phyloP scores from a whole-genome alignment of 2,888 invertebrate species.

The Nemoura dubitans region DNA sequence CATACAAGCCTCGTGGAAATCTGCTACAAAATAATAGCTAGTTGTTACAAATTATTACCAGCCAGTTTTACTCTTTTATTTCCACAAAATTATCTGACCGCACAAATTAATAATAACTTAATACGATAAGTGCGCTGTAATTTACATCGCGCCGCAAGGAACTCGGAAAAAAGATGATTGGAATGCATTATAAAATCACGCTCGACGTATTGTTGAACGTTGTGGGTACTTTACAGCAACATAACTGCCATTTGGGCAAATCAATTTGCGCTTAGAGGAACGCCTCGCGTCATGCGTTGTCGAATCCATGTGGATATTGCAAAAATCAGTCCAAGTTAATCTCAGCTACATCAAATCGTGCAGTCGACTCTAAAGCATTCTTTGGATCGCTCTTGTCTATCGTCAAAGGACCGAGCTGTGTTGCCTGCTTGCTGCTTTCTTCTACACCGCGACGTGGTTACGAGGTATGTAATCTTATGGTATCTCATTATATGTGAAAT shows the following conservation, averaged over 20 bases:
- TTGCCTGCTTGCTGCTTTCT: neutral
- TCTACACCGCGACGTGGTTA: neutral
- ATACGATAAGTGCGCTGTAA: neutral
- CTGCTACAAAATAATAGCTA: neutral
- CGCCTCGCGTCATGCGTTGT: neutral
- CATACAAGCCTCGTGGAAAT: neutral
- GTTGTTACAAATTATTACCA: neutral
- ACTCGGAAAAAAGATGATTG: constrained; percentile 1
- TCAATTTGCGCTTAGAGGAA: neutral
- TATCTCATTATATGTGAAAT: constrained; percentile 3
- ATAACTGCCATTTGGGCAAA: neutral
- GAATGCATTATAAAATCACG: constrained; percentile 12
- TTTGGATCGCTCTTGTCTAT: neutral
- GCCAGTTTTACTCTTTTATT: neutral
- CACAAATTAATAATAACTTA: constrained; percentile 12
- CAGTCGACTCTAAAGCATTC: neutral
- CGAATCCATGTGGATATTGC: neutral
- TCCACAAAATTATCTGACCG: neutral
- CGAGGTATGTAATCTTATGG: neutral
- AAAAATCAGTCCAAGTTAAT: neutral
- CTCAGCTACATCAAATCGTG: neutral
- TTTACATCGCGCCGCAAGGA: neutral
- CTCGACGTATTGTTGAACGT: neutral
- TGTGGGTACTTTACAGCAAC: neutral
- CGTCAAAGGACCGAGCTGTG: neutral